Percentiles rank a stretch among this genome's conserved stretches.
phyloP scores from a whole-genome alignment of 2,113 vertebrate species.

The Archilochus colubris region DNA sequence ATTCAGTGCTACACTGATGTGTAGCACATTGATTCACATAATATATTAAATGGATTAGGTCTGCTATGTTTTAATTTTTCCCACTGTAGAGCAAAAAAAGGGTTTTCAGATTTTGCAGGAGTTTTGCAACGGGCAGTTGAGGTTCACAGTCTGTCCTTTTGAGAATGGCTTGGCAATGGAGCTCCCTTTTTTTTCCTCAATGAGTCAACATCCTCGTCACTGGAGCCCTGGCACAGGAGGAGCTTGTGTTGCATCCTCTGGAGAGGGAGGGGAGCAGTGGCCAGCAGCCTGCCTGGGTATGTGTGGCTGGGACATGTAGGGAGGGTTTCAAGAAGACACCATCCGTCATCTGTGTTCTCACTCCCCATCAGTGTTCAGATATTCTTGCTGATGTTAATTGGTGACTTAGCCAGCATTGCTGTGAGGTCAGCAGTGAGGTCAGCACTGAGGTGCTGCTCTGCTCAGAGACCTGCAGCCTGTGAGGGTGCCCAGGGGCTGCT shows the following conservation, averaged over 20 bases:
- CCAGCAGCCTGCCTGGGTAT: neutral
- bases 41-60: neutral
- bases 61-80: constrained; percentile 37
- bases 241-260: neutral
- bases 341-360: neutral
- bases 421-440: neutral
- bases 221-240: neutral
- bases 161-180: constrained; percentile 26
- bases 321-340: neutral
- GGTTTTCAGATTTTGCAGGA: neutral
- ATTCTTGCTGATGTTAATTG: neutral
- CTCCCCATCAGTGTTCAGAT: neutral
- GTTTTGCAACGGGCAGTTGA: constrained; percentile 19
- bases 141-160: neutral
- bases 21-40: neutral
- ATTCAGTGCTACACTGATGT: neutral
- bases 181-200: neutral
- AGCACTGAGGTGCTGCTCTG: neutral
- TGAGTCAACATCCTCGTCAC: constrained; percentile 30
- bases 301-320: fast-evolving
- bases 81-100: neutral
- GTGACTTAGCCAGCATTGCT: no score
- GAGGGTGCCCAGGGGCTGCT: neutral
- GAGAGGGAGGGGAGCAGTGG: neutral
- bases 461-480: fast-evolving